A percentile compares a stretch with the other conserved stretches of the same genome.
Conservation (phyloP, 2,888 invertebrate genomes). For the Atethmia centrago region DNA sequence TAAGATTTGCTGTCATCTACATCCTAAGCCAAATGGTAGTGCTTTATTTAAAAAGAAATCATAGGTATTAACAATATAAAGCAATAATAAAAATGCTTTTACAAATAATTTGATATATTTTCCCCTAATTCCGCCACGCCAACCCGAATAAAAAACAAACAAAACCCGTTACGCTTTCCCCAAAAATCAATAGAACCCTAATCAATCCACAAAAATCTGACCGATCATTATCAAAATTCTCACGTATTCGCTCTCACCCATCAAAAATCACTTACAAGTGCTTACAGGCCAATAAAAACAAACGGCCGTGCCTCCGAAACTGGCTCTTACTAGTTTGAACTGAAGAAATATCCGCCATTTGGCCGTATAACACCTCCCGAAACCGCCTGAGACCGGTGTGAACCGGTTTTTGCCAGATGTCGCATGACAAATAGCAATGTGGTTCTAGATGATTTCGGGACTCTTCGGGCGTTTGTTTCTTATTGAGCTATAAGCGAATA, state of each 20-base stretch:
- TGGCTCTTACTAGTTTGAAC: conserved; percentile 67
- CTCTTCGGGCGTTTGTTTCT: conserved; percentile 55
- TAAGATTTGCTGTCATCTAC: neutral
- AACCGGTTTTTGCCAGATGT: conserved; percentile 81
- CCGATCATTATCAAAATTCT: conserved; percentile 51
- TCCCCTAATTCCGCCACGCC: neutral
- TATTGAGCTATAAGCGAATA: conserved; percentile 55
- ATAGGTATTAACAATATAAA: no score
- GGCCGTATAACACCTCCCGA: conserved; percentile 68
- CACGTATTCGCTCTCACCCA: conserved; percentile 63
- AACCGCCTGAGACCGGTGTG: conserved; percentile 76
- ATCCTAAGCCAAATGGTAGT: neutral
- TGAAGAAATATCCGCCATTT: conserved; percentile 69
- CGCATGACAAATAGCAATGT: conserved; percentile 83
- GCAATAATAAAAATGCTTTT: no score
- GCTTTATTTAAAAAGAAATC: no score
- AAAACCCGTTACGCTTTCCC: neutral
- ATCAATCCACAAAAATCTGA: conserved; percentile 52
- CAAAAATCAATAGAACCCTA: conserved; percentile 53
- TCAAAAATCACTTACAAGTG: conserved; percentile 75
- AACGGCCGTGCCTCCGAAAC: conserved; percentile 66
- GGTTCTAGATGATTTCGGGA: conserved; percentile 81
- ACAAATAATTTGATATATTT: neutral
- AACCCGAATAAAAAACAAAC: neutral
- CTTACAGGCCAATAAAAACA: conserved; percentile 75